These are phyloP conservation scores for Xestia c-nigrum DNA, from an alignment of 2,888 invertebrate genomes.

Conservation along the genomic window DNA sequence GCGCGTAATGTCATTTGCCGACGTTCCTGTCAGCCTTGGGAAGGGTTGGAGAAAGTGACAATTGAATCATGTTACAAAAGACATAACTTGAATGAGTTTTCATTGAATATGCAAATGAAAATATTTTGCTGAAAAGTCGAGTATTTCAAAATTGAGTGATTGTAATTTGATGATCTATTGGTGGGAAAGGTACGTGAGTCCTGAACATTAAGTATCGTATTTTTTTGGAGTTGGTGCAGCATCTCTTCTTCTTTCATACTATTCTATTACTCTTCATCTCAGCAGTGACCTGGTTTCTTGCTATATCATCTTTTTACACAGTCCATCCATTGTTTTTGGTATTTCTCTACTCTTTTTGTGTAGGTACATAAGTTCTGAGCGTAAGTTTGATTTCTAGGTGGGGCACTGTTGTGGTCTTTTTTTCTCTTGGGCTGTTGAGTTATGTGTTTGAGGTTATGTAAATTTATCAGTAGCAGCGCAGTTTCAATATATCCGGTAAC, in stretches of 20 bases:
- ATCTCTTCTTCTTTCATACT: too few relatives aligned
- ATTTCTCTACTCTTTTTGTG: background rate
- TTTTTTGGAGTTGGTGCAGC: too few relatives aligned
- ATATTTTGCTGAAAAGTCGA: background rate
- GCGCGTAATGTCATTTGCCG: conserved; percentile 48
- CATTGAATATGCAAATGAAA: conserved; percentile 9
- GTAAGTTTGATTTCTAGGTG: background rate
- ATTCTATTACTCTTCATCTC: too few relatives aligned
- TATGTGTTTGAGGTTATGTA: background rate
- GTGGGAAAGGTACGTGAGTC: background rate
- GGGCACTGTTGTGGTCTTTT: background rate
- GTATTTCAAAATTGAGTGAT: background rate
- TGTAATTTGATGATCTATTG: background rate
- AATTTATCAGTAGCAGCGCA: background rate
- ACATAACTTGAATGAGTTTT: conserved; percentile 17
- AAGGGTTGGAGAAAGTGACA: conserved; percentile 45
- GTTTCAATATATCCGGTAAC: background rate
- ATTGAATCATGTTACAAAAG: conserved; percentile 42
- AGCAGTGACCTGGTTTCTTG: too few relatives aligned
- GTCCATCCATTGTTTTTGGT: too few relatives aligned
- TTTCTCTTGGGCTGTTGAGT: background rate
- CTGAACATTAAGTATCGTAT: background rate
- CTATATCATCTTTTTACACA: too few relatives aligned
- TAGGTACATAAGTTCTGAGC: background rate
- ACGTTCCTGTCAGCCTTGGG: conserved; percentile 28